Conservation (phyloP, 2,888 invertebrate genomes). For the Allygus modestus region DNA sequence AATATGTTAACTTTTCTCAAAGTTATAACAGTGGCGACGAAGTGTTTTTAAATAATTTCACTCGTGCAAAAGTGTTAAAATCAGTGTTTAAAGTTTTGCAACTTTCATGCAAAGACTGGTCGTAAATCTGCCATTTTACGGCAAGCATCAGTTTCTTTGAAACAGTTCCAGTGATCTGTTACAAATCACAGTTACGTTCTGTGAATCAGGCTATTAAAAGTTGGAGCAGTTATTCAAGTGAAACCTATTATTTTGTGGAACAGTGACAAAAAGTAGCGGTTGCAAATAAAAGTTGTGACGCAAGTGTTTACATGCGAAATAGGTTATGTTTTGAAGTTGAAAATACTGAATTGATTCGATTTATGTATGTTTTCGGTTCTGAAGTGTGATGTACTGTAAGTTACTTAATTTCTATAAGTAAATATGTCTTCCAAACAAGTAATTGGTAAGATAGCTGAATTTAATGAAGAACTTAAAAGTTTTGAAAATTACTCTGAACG, state of each 20-base stretch:
- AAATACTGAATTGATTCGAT: background rate
- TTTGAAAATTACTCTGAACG: conserved; percentile 8
- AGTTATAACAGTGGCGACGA: conserved; percentile 2
- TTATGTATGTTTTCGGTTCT: too few species aligned
- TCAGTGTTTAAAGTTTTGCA: background rate
- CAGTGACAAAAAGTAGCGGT: background rate
- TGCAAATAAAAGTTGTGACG: background rate
- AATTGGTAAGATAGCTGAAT: background rate
- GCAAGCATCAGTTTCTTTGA: background rate
- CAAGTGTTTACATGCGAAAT: background rate
- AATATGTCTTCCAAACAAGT: background rate
- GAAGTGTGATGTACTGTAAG: too few species aligned
- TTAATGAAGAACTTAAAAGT: background rate
- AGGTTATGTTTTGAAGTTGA: background rate
- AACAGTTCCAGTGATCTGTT: background rate
- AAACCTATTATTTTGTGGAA: background rate
- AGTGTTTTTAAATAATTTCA: background rate
- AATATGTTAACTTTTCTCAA: background rate
- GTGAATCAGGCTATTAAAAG: background rate
- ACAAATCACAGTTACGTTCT: background rate
- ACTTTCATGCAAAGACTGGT: background rate
- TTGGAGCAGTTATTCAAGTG: background rate
- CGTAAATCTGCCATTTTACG: background rate
- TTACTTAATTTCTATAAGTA: background rate
- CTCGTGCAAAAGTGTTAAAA: background rate